Evolutionary conservation across 2,888 invertebrate genomes (phyloP).

Genomic region (Erpobdella octoculata): DNA sequence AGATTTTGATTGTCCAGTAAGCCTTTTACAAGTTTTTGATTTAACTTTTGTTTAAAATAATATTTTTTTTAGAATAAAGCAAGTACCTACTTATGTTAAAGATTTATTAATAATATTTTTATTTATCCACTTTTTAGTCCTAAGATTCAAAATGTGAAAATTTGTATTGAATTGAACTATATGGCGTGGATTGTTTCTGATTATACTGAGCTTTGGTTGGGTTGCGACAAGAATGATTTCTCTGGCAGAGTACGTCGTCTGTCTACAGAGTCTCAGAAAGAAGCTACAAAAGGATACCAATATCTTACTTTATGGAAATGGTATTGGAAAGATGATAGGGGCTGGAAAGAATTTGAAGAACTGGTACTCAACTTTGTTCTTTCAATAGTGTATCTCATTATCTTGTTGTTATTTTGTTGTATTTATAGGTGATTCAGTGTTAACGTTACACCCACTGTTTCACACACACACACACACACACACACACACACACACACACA

Average conservation of each 20-base stretch:
- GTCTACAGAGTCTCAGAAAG: constrained; percentile 1
- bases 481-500: too few species aligned
- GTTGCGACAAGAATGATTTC: too few species aligned
- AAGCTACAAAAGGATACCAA: background rate
- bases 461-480: too few species aligned
- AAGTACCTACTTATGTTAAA: background rate
- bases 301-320: constrained; percentile 26
- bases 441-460: too few species aligned
- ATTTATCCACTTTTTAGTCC: background rate
- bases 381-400: too few species aligned
- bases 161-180: background rate
- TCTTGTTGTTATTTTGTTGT: background rate
- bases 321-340: constrained; percentile 19
- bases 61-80: background rate
- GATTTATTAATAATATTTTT: background rate
- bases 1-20: background rate
- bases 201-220: too few species aligned
- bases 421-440: background rate
- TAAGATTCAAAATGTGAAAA: background rate
- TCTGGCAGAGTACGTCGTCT: constrained; percentile 2
- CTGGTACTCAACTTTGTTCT: background rate
- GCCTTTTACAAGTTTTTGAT: too few species aligned
- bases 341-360: constrained; percentile 8
- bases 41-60: too few species aligned
- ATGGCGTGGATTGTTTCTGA: background rate